Evolutionary conservation across 2,113 vertebrate genomes (phyloP), one percentile per base, ranked within the genome.

Genomic region (Triplophysa dalaica): DNA sequence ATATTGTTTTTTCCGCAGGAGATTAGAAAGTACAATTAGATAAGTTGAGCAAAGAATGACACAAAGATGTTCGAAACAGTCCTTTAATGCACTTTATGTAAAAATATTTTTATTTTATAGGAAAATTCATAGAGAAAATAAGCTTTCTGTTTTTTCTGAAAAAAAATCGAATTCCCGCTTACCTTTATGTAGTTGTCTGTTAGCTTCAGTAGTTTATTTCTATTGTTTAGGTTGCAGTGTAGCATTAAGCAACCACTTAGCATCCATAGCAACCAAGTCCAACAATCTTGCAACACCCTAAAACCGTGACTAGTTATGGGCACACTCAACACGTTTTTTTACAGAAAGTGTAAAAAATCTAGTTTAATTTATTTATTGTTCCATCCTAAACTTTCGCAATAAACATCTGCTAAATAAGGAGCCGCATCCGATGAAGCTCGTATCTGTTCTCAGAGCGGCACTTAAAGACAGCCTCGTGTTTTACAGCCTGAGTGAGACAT

Each of bases 381-480:
- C 16, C 11, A 70, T 19, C 19, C 29, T 16, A 7, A 41, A 41
- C 19, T 73, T 73, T 21, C 38, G 7, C 29, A 60, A 41, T 22
- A 41, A 58, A 33, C 54, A 43, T 73, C 54, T 60, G 29, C 54
- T 41, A 16, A 43, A 58, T 5, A n/a, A 58, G n/a, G 19, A 58
- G n/a, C 19, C 19, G 70, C 58, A 41, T 19, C 52, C 17, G 33
- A n/a, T 41, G 38, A 61, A 45, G 33, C 33, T 74, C 33, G 45
- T 45, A 75, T 19, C 61, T 62, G 72, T 43, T 75, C 72, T 75
- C 56, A 26, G 41, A 62, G 8, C 21, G 62, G 70, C 70, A 22
- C 56, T 43, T 74, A 60, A 33, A 74, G 70, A 24, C 21, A 50
- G 33, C 6, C 56, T 74, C 33, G 14, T 22, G 17, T 56, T 74